Evolutionary conservation across 2,888 invertebrate genomes (phyloP), one percentile per base, ranked within the genome.

Genomic region (Drosophila kanekoi): DNA sequence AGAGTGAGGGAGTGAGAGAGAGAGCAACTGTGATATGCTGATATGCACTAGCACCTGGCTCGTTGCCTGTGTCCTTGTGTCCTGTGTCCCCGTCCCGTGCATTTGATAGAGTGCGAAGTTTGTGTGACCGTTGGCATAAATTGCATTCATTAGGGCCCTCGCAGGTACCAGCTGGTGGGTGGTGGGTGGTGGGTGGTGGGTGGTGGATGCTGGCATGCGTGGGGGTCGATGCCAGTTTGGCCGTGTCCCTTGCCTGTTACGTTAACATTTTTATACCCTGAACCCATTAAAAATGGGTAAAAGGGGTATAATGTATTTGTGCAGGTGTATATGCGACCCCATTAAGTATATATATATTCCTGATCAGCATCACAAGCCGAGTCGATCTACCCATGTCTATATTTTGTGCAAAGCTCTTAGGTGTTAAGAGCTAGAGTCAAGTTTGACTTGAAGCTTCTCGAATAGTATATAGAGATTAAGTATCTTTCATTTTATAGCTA

Each of bases 101-200:
- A 54, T 62, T 73, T 77, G 60, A 78, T 67, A 44, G 65, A 73
- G 70, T 78, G 70, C 45, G 28, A 78, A 60, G 60, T 69, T 61
- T 51, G 65, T 63, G 70, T 56, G 61, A 54, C 53, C 56, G 68
- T 56, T 68, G 66, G 58, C 67, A 71, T 70, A 77, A 79, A 79
- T 80, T 77, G 79, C 73, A 77, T 80, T 78, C 77, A 79, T 78
- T 77, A 73, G 51, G 43, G 38, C 47, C 41, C 10, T 23, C 47
- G 44, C 14, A 57, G 49, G n/a, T 44, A 45, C 57, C 56, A 37
- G 14, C 10, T 1, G 32, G 5, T 4, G 18, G 4, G 18, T 13
- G 14, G 5, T 35, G 5, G 32, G 10, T 4, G 16, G 13, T 33
- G 14, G 0, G 16, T 10, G 28, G 6, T 8, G 32, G 4, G 13